A percentile compares a stretch with the other conserved stretches of the same genome.
phyloP scores from a whole-genome alignment of 2,797 vertebrate species.

The Kryptopterus vitreolus region DNA sequence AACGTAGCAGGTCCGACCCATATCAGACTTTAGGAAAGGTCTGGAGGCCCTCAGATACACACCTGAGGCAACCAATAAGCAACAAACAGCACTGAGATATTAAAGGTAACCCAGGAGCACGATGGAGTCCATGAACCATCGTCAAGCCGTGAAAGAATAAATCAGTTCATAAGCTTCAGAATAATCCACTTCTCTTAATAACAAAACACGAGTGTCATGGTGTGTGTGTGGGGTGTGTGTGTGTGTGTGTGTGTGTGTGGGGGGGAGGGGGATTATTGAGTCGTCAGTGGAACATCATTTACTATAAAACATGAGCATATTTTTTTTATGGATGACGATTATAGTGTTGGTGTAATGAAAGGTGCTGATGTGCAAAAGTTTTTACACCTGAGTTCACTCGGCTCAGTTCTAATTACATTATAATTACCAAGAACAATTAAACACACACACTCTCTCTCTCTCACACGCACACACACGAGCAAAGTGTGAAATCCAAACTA shows the following conservation, averaged over 20 bases:
- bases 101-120: neutral
- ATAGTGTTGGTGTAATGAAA: neutral
- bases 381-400: conserved; percentile 64
- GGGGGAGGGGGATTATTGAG: neutral
- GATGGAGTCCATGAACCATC: neutral
- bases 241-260: neutral
- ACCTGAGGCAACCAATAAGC: neutral
- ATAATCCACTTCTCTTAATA: neutral
- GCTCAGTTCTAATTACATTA: conserved; percentile 60
- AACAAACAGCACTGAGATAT: neutral
- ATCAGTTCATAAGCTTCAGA: neutral
- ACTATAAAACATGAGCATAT: neutral
- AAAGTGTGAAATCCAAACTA: neutral
- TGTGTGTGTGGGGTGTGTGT: neutral
- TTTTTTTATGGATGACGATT: neutral
- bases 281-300: neutral
- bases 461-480: neutral
- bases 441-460: conserved; percentile 38
- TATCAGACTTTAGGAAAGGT: neutral
- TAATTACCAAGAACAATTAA: conserved; percentile 71
- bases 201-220: neutral
- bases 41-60: neutral
- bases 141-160: neutral
- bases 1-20: neutral
- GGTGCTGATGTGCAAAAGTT: conserved; percentile 59